Evolutionary conservation across 2,888 invertebrate species (phyloP).

Genomic region (Lucinisca nassula): DNA sequence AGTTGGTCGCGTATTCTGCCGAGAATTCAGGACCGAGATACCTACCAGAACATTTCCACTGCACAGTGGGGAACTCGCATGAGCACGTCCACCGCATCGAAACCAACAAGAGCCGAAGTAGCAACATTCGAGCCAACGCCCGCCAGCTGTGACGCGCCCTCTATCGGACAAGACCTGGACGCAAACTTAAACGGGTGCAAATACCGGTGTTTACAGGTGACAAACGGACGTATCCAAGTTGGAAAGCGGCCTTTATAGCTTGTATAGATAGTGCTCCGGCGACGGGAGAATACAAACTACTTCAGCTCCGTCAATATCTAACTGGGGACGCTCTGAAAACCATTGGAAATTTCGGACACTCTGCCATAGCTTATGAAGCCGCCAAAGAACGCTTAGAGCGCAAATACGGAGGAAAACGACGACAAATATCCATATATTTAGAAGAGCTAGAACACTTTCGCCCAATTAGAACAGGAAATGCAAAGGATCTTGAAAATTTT

Average conservation of each 20-base stretch:
- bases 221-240: constrained; percentile 7
- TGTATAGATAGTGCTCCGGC: constrained; percentile 31
- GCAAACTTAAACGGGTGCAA: constrained; percentile 24
- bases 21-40: too few relatives aligned
- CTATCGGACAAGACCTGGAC: not conserved
- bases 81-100: too few relatives aligned
- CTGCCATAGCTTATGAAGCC: constrained; percentile 10
- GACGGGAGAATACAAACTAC: constrained; percentile 23
- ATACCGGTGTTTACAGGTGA: constrained; percentile 26
- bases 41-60: too few relatives aligned
- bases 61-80: too few relatives aligned
- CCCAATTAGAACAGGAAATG: constrained; percentile 4
- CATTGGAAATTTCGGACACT: constrained; percentile 36
- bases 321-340: too few relatives aligned
- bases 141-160: not conserved
- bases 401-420: constrained; percentile 26
- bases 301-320: constrained; percentile 27
- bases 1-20: too few relatives aligned
- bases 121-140: not conserved
- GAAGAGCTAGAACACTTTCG: constrained; percentile 13
- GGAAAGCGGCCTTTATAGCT: constrained; percentile 14
- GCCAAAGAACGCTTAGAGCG: constrained; percentile 33
- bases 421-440: constrained; percentile 2
- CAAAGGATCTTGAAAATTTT: constrained; percentile 3
- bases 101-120: too few relatives aligned